phyloP scores from a whole-genome alignment of 2,113 vertebrate genomes.

The Corythornis cristatus region DNA sequence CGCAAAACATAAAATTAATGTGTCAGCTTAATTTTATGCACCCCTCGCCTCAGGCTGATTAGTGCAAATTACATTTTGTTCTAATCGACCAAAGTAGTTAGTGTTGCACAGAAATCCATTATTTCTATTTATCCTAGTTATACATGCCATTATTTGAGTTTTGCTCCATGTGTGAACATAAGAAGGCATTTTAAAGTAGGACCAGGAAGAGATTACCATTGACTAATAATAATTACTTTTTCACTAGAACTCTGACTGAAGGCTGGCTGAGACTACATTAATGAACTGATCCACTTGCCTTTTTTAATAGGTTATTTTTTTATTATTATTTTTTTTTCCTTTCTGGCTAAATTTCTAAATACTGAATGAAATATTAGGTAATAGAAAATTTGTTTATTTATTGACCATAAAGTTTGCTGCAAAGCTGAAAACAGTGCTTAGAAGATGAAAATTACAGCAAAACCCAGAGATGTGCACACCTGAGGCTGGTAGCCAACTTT shows the following conservation, averaged over 20 bases:
- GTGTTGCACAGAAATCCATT: not conserved
- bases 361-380: not conserved
- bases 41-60: not conserved
- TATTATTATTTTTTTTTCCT: not conserved
- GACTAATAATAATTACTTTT: not conserved
- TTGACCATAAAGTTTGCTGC: not conserved
- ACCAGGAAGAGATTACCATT: not conserved
- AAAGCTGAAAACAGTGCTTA: not conserved
- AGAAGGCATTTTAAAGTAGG: not conserved
- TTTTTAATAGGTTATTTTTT: not conserved
- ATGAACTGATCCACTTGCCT: not conserved
- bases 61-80: conserved; percentile 16
- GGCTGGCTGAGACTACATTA: not conserved
- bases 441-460: not conserved
- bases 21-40: not conserved
- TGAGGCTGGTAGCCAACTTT: not conserved
- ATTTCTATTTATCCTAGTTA: not conserved
- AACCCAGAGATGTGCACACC: not conserved
- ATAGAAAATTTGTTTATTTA: not conserved
- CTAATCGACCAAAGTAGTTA: not conserved
- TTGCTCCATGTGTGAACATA: not conserved
- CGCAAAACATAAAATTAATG: not conserved
- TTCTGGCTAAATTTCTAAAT: not conserved
- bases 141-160: not conserved
- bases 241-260: not conserved